These are phyloP conservation scores for Xenus cinereus DNA, from an alignment of 2,113 vertebrate genomes.

Conservation along the genomic window DNA sequence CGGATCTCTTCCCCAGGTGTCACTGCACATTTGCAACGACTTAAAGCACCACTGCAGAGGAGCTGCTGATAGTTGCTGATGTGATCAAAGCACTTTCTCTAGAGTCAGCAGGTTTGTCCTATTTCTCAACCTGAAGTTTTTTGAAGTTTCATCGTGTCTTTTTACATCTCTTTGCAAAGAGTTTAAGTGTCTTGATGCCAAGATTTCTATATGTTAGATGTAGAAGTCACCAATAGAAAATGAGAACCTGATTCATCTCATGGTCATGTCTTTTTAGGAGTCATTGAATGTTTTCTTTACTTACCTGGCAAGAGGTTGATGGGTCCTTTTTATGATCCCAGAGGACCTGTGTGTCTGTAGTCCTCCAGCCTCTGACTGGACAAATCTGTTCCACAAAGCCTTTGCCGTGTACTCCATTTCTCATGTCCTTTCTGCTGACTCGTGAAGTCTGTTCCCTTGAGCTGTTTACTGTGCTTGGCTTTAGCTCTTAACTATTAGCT, in stretches of 20 bases:
- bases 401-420: neutral
- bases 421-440: neutral
- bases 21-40: neutral
- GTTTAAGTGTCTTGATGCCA: neutral
- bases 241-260: neutral
- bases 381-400: neutral
- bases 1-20: neutral
- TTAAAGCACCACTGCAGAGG: neutral
- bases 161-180: neutral
- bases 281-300: neutral
- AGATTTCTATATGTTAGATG: neutral
- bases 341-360: neutral
- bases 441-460: neutral
- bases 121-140: neutral
- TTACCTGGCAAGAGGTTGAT: neutral
- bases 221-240: neutral
- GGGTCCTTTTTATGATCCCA: neutral
- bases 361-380: neutral
- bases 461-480: neutral
- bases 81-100: neutral
- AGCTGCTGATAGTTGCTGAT: slow-evolving; percentile 11
- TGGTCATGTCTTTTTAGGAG: neutral
- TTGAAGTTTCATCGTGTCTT: neutral
- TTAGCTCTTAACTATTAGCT: slow-evolving; percentile 1
- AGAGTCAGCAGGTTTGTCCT: slow-evolving; percentile 13